Evolutionary conservation across 2,797 vertebrate species (phyloP).

Genomic region (Melanotaenia boesemani): DNA sequence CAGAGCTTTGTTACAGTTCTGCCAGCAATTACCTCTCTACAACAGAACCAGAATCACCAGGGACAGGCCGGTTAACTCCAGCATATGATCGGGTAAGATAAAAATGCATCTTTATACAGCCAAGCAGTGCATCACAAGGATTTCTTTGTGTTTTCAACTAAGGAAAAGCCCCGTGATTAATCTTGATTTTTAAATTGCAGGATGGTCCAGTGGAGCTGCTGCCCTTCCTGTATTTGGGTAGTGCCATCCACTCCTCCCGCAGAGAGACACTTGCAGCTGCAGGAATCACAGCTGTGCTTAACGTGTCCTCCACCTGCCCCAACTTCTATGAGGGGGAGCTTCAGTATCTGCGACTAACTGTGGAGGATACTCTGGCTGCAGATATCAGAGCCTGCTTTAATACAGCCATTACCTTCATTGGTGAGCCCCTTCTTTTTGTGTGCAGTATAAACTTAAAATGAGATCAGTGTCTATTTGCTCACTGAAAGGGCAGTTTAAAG

Average conservation of each 20-base stretch:
- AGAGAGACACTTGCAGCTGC: conserved; percentile 83
- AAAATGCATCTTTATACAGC: not conserved
- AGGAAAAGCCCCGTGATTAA: not conserved
- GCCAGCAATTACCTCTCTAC: conserved; percentile 41
- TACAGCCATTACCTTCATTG: conserved; percentile 89
- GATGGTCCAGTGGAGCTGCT: conserved; percentile 89
- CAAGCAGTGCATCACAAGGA: not conserved
- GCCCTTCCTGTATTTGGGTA: conserved; percentile 89
- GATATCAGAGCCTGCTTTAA: conserved; percentile 89
- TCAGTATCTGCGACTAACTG: conserved; percentile 85
- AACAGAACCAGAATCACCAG: conserved; percentile 61
- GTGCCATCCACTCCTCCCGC: conserved; percentile 87
- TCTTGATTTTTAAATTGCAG: conserved; percentile 61
- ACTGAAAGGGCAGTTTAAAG: conserved; percentile 8
- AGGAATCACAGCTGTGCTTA: conserved; percentile 89
- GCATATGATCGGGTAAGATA: conserved; percentile 86
- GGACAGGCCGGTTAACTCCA: conserved; percentile 77
- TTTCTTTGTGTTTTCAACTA: not conserved
- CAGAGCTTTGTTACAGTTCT: conserved; percentile 83
- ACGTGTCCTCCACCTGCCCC: conserved; percentile 89
- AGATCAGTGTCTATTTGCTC: not conserved
- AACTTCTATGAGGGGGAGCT: conserved; percentile 88
- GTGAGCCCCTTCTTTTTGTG: conserved; percentile 67
- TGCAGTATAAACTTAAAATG: not conserved
- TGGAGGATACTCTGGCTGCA: conserved; percentile 88